phyloP scores from a whole-genome alignment of 2,888 invertebrate genomes.

The Metalampra italica region DNA sequence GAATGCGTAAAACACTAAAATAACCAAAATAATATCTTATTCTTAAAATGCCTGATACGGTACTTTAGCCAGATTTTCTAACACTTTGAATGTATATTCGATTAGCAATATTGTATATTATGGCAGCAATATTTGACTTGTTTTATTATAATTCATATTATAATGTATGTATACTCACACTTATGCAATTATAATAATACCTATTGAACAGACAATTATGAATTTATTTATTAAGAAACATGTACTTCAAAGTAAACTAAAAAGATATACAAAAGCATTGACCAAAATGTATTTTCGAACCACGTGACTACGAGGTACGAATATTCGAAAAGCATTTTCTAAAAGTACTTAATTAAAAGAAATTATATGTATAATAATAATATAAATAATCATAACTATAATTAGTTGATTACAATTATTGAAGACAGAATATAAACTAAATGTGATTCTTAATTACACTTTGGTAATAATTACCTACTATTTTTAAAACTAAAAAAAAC shows the following conservation, averaged over 20 bases:
- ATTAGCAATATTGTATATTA: conserved; percentile 17
- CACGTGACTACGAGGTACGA: no score
- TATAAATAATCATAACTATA: neutral
- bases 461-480: conserved; percentile 73
- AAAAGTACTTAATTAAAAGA: neutral
- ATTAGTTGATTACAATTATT: conserved; percentile 18
- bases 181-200: neutral
- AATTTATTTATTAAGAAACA: neutral
- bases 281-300: neutral
- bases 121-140: conserved; percentile 25
- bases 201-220: neutral
- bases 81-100: neutral
- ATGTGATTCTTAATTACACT: conserved; percentile 72
- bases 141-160: conserved; percentile 1
- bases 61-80: neutral
- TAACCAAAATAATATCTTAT: neutral
- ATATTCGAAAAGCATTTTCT: neutral
- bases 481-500: conserved; percentile 41
- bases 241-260: neutral
- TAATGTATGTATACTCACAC: neutral
- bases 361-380: neutral
- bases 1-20: no score
- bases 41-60: neutral
- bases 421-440: conserved; percentile 35
- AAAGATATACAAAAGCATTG: neutral